Evolutionary conservation across 1,140 invertebrate species (phyloP).

Genomic region (Lordiphosa collinella): DNA sequence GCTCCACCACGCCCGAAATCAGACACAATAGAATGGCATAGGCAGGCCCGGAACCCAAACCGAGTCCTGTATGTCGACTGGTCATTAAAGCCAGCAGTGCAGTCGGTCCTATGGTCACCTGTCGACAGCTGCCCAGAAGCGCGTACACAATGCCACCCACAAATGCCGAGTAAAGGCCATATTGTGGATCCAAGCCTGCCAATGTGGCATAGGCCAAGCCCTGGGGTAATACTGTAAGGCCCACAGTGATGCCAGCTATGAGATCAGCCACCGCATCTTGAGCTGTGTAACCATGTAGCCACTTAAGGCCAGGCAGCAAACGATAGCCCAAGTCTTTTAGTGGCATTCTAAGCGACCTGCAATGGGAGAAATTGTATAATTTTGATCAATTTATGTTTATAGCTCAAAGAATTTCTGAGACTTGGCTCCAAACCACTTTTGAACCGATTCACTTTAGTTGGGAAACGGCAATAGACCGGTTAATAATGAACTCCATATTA

Average conservation of each 20-base stretch:
- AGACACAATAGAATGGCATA: slow-evolving; percentile 93
- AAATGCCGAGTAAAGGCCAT: slow-evolving; percentile 95
- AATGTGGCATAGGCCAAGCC: slow-evolving; percentile 92
- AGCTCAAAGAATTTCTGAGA: too few relatives aligned
- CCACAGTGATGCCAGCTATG: slow-evolving; percentile 92
- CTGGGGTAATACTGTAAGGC: slow-evolving; percentile 93
- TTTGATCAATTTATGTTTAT: too few relatives aligned
- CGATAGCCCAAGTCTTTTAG: slow-evolving; percentile 42
- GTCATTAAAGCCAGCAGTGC: slow-evolving; percentile 92
- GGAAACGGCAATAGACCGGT: too few relatives aligned
- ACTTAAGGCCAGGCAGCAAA: slow-evolving; percentile 84
- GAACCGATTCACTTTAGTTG: too few relatives aligned
- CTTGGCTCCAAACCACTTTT: too few relatives aligned
- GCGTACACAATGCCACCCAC: slow-evolving; percentile 95
- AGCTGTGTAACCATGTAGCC: slow-evolving; percentile 86
- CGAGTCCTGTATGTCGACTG: slow-evolving; percentile 81
- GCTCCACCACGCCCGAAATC: slow-evolving; percentile 89
- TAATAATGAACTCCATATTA: too few relatives aligned
- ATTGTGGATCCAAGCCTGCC: slow-evolving; percentile 90
- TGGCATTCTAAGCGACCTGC: slow-evolving; percentile 28
- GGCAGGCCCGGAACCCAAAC: slow-evolving; percentile 80
- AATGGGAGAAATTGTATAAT: too few relatives aligned
- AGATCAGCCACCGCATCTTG: slow-evolving; percentile 87
- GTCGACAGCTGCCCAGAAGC: slow-evolving; percentile 93
- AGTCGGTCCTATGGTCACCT: slow-evolving; percentile 93